Evolutionary conservation across 2,888 invertebrate genomes (phyloP).

Genomic region (Liopterus haemorrhoidalis): DNA sequence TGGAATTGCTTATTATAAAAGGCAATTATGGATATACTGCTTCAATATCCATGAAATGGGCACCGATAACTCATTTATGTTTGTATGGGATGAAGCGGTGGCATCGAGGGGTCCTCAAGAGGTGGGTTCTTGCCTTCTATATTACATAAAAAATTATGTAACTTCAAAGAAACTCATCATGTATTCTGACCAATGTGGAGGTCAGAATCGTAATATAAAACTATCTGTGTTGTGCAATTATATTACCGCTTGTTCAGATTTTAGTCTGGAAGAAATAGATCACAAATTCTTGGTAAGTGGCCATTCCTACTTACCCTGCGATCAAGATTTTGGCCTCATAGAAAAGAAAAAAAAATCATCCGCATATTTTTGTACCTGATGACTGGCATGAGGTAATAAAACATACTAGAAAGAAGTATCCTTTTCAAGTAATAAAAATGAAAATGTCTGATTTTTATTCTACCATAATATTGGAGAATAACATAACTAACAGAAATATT

Average conservation of each 20-base stretch:
- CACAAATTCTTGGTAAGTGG: slow-evolving; percentile 28
- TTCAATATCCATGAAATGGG: slow-evolving; percentile 31
- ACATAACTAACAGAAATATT: slow-evolving; percentile 23
- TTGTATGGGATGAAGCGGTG: slow-evolving; percentile 31
- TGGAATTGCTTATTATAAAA: slow-evolving; percentile 33
- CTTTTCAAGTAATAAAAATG: slow-evolving; percentile 23
- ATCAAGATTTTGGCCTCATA: slow-evolving; percentile 22
- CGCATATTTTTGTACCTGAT: neutral
- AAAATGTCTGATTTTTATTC: slow-evolving; percentile 18
- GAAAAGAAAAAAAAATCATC: slow-evolving; percentile 17
- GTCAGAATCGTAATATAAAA: slow-evolving; percentile 32
- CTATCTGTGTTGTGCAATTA: slow-evolving; percentile 28
- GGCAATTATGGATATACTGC: slow-evolving; percentile 34
- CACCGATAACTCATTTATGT: slow-evolving; percentile 31
- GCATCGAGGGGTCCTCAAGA: slow-evolving; percentile 34
- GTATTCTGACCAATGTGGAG: slow-evolving; percentile 27
- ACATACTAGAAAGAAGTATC: slow-evolving; percentile 19
- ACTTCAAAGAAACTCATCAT: slow-evolving; percentile 25
- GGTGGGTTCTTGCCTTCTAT: slow-evolving; percentile 31
- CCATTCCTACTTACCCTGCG: slow-evolving; percentile 23
- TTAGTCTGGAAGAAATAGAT: slow-evolving; percentile 21
- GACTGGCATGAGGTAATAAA: slow-evolving; percentile 15
- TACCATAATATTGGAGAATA: slow-evolving; percentile 21
- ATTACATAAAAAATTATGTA: slow-evolving; percentile 29
- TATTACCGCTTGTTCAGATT: slow-evolving; percentile 27